Evolutionary conservation across 2,888 invertebrate genomes (phyloP).

Genomic region (Seladonia tumulorum): DNA sequence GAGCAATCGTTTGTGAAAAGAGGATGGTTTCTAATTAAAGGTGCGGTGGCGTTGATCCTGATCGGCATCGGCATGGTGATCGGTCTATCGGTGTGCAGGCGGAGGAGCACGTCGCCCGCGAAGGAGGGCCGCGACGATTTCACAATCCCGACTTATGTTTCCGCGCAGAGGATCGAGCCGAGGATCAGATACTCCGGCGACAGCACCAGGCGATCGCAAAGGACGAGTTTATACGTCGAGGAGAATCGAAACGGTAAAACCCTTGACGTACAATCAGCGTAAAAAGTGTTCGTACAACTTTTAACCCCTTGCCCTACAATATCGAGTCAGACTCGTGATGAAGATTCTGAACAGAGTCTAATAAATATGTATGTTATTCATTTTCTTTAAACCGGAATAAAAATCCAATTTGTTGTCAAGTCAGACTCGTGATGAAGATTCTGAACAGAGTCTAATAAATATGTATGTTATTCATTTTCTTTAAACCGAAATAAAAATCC

Average conservation of each 20-base stretch:
- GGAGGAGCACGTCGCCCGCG: constrained; percentile 71
- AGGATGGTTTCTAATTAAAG: constrained; percentile 55
- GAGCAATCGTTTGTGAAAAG: background rate
- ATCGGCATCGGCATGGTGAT: constrained; percentile 82
- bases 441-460: no score
- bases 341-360: no score
- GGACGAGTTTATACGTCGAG: constrained; percentile 80
- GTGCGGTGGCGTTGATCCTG: constrained; percentile 79
- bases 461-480: no score
- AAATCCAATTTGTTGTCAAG: no score
- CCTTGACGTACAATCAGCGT: background rate
- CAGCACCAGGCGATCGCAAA: constrained; percentile 78
- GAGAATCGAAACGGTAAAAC: constrained; percentile 80
- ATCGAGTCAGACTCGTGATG: no score
- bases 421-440: no score
- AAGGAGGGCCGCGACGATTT: constrained; percentile 79
- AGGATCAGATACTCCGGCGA: constrained; percentile 79
- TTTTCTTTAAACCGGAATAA: no score
- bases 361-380: no score
- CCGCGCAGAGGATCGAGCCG: constrained; percentile 81
- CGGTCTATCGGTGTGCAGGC: constrained; percentile 80
- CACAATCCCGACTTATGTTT: constrained; percentile 81
- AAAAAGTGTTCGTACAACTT: no score
- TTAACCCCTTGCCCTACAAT: no score
- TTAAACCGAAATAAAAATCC: no score